Conservation (phyloP, 2,113 vertebrate species). For the Antechinus stuartii region DNA sequence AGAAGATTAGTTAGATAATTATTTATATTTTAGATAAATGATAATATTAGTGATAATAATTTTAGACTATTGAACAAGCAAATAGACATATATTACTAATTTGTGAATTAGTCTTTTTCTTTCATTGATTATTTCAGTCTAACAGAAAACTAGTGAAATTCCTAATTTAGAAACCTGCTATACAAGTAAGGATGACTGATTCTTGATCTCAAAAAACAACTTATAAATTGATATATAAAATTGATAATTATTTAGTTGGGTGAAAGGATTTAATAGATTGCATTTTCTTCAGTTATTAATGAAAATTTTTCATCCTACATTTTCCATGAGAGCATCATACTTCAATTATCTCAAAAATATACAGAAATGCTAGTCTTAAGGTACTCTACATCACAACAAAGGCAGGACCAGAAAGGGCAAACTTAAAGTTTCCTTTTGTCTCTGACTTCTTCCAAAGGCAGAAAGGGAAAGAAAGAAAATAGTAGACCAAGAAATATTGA, state of each 20-base stretch:
- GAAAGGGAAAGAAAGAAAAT: slow-evolving; percentile 34
- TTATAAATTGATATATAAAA: not conserved
- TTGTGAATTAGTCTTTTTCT: not conserved
- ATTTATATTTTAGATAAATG: not conserved
- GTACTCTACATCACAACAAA: not conserved
- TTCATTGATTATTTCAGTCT: not conserved
- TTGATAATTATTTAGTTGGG: not conserved
- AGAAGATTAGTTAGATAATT: not conserved
- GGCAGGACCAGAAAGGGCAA: not conserved
- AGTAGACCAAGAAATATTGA: not conserved
- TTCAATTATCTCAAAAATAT: not conserved
- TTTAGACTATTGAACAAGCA: not conserved
- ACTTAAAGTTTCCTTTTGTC: not conserved
- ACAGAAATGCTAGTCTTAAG: not conserved
- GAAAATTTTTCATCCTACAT: not conserved
- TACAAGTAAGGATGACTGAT: not conserved
- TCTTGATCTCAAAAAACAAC: slow-evolving; percentile 14
- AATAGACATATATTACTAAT: not conserved
- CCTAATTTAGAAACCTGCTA: not conserved
- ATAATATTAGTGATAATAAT: not conserved
- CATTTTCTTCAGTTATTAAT: not conserved
- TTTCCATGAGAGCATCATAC: not conserved
- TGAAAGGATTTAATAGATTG: not conserved
- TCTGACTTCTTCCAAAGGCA: not conserved
- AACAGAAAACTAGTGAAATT: slow-evolving; percentile 1